Evolutionary conservation across 2,888 invertebrate species (phyloP).

Genomic region (Epistrophella euchroma): DNA sequence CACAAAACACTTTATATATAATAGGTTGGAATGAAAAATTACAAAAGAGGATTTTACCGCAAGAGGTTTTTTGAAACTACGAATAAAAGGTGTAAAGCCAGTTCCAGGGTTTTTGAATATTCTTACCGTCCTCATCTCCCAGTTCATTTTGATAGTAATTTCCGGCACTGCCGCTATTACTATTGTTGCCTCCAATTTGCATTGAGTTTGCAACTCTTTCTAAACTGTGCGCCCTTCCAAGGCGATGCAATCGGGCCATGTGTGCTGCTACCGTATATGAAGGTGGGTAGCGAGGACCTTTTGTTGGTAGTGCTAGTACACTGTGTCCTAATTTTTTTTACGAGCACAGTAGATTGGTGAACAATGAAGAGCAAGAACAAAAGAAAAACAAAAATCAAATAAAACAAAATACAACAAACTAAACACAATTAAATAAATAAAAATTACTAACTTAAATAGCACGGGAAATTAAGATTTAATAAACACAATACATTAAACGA

Average conservation of each 20-base stretch:
- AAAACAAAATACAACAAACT: slow-evolving; percentile 26
- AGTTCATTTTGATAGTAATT: slow-evolving; percentile 66
- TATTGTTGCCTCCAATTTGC: slow-evolving; percentile 26
- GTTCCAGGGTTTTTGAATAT: neutral
- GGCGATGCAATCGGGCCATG: slow-evolving; percentile 92
- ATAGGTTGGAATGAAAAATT: neutral
- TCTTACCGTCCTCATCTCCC: slow-evolving; percentile 70
- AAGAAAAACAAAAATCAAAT: slow-evolving; percentile 49
- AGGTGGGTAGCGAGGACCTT: slow-evolving; percentile 86
- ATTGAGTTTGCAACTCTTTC: slow-evolving; percentile 87
- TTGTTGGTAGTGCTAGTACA: slow-evolving; percentile 57
- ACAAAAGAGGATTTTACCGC: neutral
- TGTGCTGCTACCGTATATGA: slow-evolving; percentile 94
- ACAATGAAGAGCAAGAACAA: slow-evolving; percentile 45
- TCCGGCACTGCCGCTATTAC: slow-evolving; percentile 34
- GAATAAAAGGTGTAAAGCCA: neutral
- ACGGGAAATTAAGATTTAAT: neutral
- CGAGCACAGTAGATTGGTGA: neutral
- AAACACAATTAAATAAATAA: neutral
- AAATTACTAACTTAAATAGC: slow-evolving; percentile 8
- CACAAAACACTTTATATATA: neutral
- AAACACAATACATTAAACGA: neutral
- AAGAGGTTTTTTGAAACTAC: neutral
- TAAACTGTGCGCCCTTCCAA: slow-evolving; percentile 93
- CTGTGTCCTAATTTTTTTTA: slow-evolving; percentile 55